These are phyloP conservation scores for Pongo abelii DNA, from an alignment of 2,113 vertebrate genomes.

Conservation along the genomic window DNA sequence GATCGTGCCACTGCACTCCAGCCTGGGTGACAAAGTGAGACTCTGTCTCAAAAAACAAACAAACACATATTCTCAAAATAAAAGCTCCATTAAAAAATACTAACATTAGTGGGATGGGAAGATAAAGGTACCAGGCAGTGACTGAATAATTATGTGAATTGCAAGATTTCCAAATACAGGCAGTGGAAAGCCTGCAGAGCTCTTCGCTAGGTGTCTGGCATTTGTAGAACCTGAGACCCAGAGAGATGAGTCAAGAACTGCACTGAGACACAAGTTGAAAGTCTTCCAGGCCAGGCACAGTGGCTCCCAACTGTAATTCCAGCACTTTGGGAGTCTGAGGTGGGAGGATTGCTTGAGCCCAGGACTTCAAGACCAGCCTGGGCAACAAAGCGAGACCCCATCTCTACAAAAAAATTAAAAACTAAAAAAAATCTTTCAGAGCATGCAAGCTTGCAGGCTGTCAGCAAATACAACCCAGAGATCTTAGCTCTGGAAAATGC, in stretches of 20 bases:
- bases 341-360: too few relatives aligned
- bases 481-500: neutral
- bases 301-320: too few relatives aligned
- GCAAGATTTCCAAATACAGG: neutral
- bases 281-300: neutral
- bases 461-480: neutral
- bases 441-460: neutral
- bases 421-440: neutral
- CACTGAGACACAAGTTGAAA: neutral
- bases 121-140: neutral
- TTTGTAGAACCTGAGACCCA: neutral
- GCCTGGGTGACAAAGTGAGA: neutral
- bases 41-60: too few relatives aligned
- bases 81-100: neutral
- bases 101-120: neutral
- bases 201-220: neutral
- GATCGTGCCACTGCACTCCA: neutral
- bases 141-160: conserved; percentile 41
- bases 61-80: neutral
- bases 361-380: too few relatives aligned
- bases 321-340: too few relatives aligned
- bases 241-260: neutral
- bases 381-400: too few relatives aligned
- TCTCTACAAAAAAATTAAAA: too few relatives aligned
- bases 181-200: neutral